Conservation (phyloP, 2,797 vertebrate genomes). For the Onychomys torridus region DNA sequence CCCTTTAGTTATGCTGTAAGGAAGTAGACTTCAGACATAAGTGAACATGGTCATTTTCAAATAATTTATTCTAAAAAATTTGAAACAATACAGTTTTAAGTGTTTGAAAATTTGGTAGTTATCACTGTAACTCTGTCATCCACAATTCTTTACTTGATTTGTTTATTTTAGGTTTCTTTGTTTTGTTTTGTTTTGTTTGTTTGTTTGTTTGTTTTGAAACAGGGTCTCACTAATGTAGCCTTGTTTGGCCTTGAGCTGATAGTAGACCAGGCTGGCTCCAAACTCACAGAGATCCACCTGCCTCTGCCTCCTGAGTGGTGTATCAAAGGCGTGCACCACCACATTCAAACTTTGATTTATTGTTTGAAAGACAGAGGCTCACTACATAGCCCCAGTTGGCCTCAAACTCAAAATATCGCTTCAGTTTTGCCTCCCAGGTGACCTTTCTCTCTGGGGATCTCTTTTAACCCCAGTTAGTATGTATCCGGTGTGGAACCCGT, state of each 20-base stretch:
- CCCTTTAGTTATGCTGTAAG: conserved; percentile 27
- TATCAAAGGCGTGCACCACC: neutral
- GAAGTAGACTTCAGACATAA: neutral
- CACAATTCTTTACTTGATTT: neutral
- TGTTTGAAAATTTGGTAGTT: neutral
- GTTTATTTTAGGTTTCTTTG: neutral
- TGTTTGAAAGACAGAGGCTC: neutral
- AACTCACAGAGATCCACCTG: neutral
- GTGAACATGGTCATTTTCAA: conserved; percentile 39
- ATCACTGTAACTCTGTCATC: neutral
- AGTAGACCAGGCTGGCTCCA: neutral
- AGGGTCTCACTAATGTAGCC: neutral
- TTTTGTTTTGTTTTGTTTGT: neutral
- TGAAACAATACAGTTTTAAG: neutral
- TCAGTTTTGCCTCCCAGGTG: neutral
- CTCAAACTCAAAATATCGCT: neutral
- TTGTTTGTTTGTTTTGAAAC: neutral
- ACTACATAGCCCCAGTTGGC: neutral
- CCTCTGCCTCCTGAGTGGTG: neutral
- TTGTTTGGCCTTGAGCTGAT: neutral
- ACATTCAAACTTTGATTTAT: neutral
- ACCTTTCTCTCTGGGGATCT: neutral
- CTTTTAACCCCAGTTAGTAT: neutral
- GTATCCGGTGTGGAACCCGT: neutral
- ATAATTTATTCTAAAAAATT: conserved; percentile 35